Evolutionary conservation across 2,888 invertebrate species (phyloP).

Genomic region (Tuta absoluta): DNA sequence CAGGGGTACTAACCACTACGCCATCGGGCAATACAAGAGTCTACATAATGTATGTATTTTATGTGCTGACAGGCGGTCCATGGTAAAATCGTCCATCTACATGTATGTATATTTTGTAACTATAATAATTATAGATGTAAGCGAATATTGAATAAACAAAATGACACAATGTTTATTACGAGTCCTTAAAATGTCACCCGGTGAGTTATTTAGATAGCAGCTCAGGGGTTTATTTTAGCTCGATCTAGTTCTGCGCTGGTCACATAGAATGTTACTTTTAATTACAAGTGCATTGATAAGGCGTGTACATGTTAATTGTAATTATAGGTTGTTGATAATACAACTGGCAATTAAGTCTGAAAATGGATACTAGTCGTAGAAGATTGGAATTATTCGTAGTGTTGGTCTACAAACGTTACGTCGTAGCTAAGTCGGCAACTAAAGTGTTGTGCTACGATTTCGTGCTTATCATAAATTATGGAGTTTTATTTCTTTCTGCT

Average conservation of each 20-base stretch:
- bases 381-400: neutral
- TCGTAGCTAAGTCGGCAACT: neutral
- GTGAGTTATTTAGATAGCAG: slow-evolving; percentile 8
- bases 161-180: neutral
- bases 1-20: too few species aligned
- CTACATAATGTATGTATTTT: too few species aligned
- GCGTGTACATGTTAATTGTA: slow-evolving; percentile 1
- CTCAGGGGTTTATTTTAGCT: neutral
- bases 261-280: slow-evolving; percentile 1
- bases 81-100: too few species aligned
- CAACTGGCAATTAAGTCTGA: neutral
- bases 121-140: neutral
- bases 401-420: neutral
- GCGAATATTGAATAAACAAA: neutral
- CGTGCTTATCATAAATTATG: too few species aligned
- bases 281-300: slow-evolving; percentile 14
- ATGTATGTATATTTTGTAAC: too few species aligned
- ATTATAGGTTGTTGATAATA: slow-evolving; percentile 10
- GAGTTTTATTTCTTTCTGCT: too few species aligned
- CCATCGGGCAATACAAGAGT: too few species aligned
- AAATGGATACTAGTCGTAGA: neutral
- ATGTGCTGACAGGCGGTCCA: too few species aligned
- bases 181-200: neutral
- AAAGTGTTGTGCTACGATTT: neutral
- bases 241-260: neutral